phyloP scores from a whole-genome alignment of 2,113 vertebrate species.

The Oriolus oriolus region DNA sequence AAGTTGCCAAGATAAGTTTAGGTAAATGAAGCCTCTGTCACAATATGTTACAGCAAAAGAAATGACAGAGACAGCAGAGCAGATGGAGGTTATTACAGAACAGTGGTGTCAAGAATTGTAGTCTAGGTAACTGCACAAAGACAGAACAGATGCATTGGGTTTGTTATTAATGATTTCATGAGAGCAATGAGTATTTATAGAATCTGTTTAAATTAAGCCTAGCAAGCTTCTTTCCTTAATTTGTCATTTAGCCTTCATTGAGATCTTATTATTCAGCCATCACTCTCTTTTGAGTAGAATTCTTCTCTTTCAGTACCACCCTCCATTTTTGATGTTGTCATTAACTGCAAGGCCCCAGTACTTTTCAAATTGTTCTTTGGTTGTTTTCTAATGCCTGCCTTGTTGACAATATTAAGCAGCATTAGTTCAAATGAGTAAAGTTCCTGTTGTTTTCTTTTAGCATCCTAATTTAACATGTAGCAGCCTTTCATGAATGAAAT shows the following conservation, averaged over 20 bases:
- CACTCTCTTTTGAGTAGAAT: conserved; percentile 28
- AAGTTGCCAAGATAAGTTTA: conserved; percentile 80
- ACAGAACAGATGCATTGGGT: conserved; percentile 67
- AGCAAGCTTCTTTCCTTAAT: conserved; percentile 58
- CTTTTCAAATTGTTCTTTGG: conserved; percentile 1
- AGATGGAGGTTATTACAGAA: conserved; percentile 77
- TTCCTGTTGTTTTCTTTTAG: background rate
- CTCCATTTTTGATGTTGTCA: conserved; percentile 3
- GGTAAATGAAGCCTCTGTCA: conserved; percentile 80
- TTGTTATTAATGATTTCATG: conserved; percentile 70
- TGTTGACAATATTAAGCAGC: background rate
- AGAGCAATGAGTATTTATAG: conserved; percentile 51
- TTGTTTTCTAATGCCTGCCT: background rate
- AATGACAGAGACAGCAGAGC: conserved; percentile 73
- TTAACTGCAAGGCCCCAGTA: background rate
- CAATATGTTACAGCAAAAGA: conserved; percentile 73
- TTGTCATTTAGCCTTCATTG: conserved; percentile 40
- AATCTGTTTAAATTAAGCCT: conserved; percentile 65
- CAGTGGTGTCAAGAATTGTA: conserved; percentile 69
- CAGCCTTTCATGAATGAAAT: background rate
- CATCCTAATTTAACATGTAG: background rate
- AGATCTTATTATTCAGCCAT: conserved; percentile 39
- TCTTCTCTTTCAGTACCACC: background rate
- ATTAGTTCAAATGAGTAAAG: background rate
- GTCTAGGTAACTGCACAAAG: conserved; percentile 73